phyloP scores from a whole-genome alignment of 2,113 vertebrate species.

The Siniperca chuatsi region DNA sequence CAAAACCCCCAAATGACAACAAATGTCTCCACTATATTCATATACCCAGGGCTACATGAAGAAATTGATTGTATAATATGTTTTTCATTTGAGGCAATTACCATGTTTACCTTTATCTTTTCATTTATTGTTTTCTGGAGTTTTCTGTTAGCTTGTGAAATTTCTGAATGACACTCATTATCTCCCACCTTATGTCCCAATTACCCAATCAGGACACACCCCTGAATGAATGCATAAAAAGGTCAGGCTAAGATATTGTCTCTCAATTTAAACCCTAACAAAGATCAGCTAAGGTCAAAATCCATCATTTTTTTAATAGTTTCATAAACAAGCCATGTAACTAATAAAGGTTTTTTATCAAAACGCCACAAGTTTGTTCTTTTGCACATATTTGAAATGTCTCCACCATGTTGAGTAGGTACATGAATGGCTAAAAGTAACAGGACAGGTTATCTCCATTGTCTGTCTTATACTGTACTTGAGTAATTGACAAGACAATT shows the following conservation, averaged over 20 bases:
- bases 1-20: neutral
- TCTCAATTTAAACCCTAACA: neutral
- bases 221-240: neutral
- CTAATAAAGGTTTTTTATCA: neutral
- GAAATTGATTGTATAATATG: too few species aligned
- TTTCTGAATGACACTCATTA: neutral
- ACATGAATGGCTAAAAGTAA: neutral
- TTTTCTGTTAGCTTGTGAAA: neutral
- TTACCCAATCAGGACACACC: neutral
- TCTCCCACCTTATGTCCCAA: neutral
- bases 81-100: neutral
- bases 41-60: neutral
- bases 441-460: neutral
- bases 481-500: constrained; percentile 20
- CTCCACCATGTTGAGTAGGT: neutral
- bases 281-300: constrained; percentile 4
- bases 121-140: neutral
- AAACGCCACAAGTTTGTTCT: neutral
- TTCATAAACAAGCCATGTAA: neutral
- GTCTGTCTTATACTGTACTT: constrained; percentile 14
- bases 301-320: neutral
- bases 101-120: neutral
- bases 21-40: neutral
- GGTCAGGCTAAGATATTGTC: neutral
- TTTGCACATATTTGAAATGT: neutral